Evolutionary conservation across 2,113 vertebrate genomes (phyloP).

Genomic region (Urocynchramus pylzowi): DNA sequence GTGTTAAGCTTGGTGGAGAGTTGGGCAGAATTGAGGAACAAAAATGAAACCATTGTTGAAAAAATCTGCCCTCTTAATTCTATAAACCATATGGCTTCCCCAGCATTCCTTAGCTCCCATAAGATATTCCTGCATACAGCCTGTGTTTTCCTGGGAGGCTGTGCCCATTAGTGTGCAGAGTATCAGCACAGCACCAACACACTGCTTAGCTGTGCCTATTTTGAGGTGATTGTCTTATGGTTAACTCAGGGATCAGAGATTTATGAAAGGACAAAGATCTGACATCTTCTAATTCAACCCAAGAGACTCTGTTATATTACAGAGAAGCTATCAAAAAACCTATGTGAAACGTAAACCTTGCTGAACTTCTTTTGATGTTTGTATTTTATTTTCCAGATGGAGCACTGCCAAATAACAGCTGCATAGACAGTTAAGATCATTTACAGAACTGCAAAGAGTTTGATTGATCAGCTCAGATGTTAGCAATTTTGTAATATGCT

Average conservation of each 20-base stretch:
- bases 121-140: neutral
- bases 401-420: neutral
- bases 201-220: neutral
- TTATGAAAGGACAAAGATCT: neutral
- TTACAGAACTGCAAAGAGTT: neutral
- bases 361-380: constrained; percentile 2
- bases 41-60: neutral
- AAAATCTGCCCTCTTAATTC: neutral
- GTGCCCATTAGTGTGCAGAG: neutral
- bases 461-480: constrained; percentile 33
- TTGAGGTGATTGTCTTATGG: neutral
- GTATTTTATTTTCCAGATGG: neutral
- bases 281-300: neutral
- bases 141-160: neutral
- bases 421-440: constrained; percentile 7
- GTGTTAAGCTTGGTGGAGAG: neutral
- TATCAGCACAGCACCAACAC: neutral
- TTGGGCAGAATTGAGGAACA: neutral
- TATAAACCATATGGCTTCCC: neutral
- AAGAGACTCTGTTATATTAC: neutral
- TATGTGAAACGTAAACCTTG: neutral
- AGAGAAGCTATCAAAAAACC: neutral
- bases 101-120: neutral
- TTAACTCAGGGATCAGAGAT: neutral
- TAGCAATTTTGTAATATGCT: constrained; percentile 29